Conservation (phyloP, 2,888 invertebrate genomes). For the Agrotis segetum region DNA sequence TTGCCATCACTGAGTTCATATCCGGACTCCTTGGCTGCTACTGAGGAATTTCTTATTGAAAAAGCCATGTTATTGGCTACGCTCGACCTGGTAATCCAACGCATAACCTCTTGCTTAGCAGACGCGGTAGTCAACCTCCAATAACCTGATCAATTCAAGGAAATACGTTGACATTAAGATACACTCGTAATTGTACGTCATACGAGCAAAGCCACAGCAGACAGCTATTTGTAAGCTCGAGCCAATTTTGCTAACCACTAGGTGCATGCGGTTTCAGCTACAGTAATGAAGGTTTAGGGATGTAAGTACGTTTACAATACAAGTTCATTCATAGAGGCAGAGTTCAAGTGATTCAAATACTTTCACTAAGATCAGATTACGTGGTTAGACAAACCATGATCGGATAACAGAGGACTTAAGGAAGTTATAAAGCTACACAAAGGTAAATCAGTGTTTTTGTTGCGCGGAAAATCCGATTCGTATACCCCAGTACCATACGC, state of each 20-base stretch:
- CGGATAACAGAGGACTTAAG: slow-evolving; percentile 19
- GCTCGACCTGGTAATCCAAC: too few relatives aligned
- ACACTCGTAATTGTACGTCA: slow-evolving; percentile 25
- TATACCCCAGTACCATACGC: slow-evolving; percentile 47
- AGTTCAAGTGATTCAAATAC: slow-evolving; percentile 28
- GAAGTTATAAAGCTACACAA: slow-evolving; percentile 30
- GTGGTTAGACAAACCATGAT: slow-evolving; percentile 20
- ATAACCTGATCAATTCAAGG: slow-evolving; percentile 9
- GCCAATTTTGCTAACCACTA: slow-evolving; percentile 51
- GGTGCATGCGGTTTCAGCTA: slow-evolving; percentile 43
- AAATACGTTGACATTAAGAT: slow-evolving; percentile 18
- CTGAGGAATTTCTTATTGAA: too few relatives aligned
- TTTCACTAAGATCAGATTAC: slow-evolving; percentile 8
- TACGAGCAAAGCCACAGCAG: slow-evolving; percentile 33
- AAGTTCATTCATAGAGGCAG: slow-evolving; percentile 24
- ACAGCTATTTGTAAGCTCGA: slow-evolving; percentile 42
- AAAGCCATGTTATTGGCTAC: too few relatives aligned
- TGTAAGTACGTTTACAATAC: slow-evolving; percentile 13
- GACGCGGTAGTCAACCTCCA: not conserved
- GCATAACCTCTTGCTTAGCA: too few relatives aligned
- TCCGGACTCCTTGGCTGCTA: too few relatives aligned
- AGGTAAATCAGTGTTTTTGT: slow-evolving; percentile 45
- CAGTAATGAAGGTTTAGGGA: slow-evolving; percentile 46
- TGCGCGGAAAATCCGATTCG: slow-evolving; percentile 52
- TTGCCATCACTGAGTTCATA: too few relatives aligned